Conservation (phyloP, 2,113 vertebrate species). For the Salvelinus fontinalis region DNA sequence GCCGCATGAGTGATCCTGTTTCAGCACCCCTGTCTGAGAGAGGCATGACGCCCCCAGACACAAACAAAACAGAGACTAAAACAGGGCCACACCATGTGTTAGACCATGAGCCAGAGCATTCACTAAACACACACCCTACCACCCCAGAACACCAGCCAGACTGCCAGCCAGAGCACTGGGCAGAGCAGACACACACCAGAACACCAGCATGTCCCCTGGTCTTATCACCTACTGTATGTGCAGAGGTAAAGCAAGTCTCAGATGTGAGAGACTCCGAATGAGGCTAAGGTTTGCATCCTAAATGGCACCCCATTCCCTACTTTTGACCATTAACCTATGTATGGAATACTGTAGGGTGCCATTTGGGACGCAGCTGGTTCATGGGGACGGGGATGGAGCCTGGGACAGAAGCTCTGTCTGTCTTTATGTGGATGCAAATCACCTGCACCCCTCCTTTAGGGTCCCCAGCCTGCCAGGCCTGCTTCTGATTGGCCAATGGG, state of each 20-base stretch:
- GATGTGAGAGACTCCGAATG: background rate
- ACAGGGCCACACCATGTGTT: background rate
- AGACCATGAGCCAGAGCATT: slow-evolving; percentile 27
- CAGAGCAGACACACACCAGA: slow-evolving; percentile 5
- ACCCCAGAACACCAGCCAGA: too few species aligned
- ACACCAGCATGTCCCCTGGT: slow-evolving; percentile 11
- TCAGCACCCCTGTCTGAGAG: slow-evolving; percentile 48
- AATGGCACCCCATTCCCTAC: too few species aligned
- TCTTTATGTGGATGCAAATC: too few species aligned
- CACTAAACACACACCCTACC: slow-evolving; percentile 35
- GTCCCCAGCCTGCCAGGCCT: background rate
- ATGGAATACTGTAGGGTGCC: too few species aligned
- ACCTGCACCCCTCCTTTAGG: background rate
- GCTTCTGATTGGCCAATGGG: slow-evolving; percentile 2
- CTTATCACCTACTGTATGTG: slow-evolving; percentile 16
- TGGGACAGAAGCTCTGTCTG: too few species aligned
- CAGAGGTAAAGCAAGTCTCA: background rate
- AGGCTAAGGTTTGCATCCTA: background rate
- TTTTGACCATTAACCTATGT: too few species aligned
- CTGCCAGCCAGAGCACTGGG: too few species aligned
- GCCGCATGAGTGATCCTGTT: slow-evolving; percentile 63
- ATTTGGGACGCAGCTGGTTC: background rate
- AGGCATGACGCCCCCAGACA: too few species aligned
- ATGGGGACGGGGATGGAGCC: background rate
- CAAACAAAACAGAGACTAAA: too few species aligned